Conservation (phyloP, 2,888 invertebrate genomes). For the Leptinotarsa haldemani region DNA sequence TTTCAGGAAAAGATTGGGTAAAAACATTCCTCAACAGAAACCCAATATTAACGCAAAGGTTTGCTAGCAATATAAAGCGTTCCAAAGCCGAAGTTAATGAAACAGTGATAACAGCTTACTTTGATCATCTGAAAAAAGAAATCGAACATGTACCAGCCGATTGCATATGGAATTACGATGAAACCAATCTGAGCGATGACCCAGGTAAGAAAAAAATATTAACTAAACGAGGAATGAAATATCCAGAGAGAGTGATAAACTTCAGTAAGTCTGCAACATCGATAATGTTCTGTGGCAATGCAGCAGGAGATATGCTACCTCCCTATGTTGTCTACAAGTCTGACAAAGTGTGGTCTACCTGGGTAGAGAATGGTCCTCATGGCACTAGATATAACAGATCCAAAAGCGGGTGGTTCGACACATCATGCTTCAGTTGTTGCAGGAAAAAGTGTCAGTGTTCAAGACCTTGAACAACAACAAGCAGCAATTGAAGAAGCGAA, state of each 20-base stretch:
- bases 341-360: conserved; percentile 28
- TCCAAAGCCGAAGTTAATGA: conserved; percentile 27
- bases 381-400: conserved; percentile 38
- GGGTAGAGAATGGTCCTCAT: conserved; percentile 38
- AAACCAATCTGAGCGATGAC: conserved; percentile 56
- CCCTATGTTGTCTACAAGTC: conserved; percentile 55
- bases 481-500: conserved; percentile 18
- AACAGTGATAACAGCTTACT: conserved; percentile 12
- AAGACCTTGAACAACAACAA: conserved; percentile 17
- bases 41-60: conserved; percentile 22
- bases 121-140: conserved; percentile 23
- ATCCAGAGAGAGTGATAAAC: conserved; percentile 37
- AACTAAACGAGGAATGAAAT: conserved; percentile 48
- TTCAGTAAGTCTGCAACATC: conserved; percentile 29
- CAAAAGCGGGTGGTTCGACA: conserved; percentile 42
- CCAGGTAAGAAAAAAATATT: conserved; percentile 47
- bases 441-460: conserved; percentile 3
- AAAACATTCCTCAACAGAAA: conserved; percentile 14
- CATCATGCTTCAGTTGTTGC: conserved; percentile 24
- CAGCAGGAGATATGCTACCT: conserved; percentile 51
- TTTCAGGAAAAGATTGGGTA: conserved; percentile 4
- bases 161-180: conserved; percentile 41
- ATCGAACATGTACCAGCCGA: conserved; percentile 19
- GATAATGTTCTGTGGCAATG: conserved; percentile 45
- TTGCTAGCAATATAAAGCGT: conserved; percentile 32